Percentiles rank a stretch among this genome's conserved stretches.
phyloP scores from a whole-genome alignment of 2,113 vertebrate species.

The Martes martes region DNA sequence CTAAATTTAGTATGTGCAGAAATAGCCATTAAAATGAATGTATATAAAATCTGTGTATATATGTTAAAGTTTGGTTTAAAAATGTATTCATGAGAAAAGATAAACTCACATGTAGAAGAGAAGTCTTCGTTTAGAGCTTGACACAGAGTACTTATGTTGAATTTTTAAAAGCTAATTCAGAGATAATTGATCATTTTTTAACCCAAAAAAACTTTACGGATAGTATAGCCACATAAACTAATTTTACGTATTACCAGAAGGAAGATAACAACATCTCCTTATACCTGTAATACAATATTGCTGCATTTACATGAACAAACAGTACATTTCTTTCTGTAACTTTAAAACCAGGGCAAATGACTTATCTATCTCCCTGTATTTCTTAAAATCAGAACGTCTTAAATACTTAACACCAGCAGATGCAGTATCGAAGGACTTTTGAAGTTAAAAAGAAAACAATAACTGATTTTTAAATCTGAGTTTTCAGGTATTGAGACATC shows the following conservation, averaged over 20 bases:
- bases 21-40: constrained; percentile 33
- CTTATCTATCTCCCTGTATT: not conserved
- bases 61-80: constrained; percentile 12
- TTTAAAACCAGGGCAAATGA: not conserved
- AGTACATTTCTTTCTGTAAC: not conserved
- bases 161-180: constrained; percentile 13
- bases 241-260: not conserved
- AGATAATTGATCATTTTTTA: not conserved
- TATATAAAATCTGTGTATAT: not conserved
- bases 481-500: not conserved
- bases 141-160: not conserved
- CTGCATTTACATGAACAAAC: not conserved
- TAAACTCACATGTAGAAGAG: not conserved
- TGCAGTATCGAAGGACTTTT: not conserved
- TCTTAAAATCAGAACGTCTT: not conserved
- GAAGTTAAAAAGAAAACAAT: not conserved
- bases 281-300: not conserved
- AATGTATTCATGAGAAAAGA: not conserved
- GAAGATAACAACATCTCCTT: not conserved
- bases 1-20: not conserved
- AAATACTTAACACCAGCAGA: not conserved
- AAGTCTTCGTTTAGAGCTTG: not conserved
- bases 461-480: not conserved
- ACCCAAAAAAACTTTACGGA: not conserved
- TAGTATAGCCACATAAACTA: not conserved